A percentile compares a stretch with the other conserved stretches of the same genome.
These are phyloP conservation scores for Crematogaster levior DNA, from an alignment of 2,888 invertebrate genomes.

Conservation along the genomic window DNA sequence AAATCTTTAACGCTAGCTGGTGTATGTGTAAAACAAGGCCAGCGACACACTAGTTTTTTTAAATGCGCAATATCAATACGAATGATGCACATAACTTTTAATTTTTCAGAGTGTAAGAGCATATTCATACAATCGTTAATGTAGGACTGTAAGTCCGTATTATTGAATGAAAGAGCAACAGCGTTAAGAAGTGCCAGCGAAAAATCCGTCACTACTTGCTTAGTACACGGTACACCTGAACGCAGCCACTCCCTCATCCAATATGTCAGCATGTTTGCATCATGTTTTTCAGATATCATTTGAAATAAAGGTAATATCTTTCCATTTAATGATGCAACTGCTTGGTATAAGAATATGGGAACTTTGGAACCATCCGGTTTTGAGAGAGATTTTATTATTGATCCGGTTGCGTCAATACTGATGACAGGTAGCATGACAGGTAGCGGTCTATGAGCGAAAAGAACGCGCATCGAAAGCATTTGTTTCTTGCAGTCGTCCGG, in stretches of 20 bases:
- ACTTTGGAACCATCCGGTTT: slow-evolving; percentile 48
- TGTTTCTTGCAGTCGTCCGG: no score
- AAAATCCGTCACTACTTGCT: slow-evolving; percentile 8
- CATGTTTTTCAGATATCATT: not conserved
- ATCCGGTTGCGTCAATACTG: slow-evolving; percentile 34
- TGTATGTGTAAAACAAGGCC: not conserved
- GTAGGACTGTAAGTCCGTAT: no score
- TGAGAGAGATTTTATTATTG: slow-evolving; percentile 53
- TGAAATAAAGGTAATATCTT: not conserved
- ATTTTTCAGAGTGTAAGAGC: no score
- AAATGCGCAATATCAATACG: not conserved
- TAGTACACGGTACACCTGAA: not conserved
- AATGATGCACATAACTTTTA: no score
- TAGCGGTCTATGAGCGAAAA: no score
- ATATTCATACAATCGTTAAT: no score
- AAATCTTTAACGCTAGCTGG: not conserved
- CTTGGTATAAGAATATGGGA: slow-evolving; percentile 8
- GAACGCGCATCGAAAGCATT: no score
- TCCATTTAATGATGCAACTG: not conserved
- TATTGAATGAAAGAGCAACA: slow-evolving; percentile 9
- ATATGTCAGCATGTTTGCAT: not conserved
- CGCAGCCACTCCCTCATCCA: not conserved
- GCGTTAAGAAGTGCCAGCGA: slow-evolving; percentile 6
- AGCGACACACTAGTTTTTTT: not conserved
- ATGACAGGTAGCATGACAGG: no score